Evolutionary conservation across 2,113 vertebrate species (phyloP).

Genomic region (Apistogramma diplotaenia): DNA sequence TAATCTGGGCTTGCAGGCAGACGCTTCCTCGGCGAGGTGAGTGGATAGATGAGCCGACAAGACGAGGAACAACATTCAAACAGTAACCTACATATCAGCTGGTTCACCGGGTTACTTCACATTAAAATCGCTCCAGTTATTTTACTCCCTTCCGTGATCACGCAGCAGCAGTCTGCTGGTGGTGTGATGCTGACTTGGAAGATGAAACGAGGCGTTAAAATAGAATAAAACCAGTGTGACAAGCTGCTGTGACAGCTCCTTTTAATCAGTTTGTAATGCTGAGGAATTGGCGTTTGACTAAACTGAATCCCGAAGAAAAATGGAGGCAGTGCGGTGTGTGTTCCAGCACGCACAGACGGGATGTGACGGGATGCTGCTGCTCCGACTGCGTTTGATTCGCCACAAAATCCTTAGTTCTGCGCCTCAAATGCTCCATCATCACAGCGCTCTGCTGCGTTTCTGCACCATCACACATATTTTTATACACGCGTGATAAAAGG

Average conservation of each 20-base stretch:
- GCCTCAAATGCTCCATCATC: background rate
- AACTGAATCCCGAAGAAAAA: background rate
- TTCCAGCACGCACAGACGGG: background rate
- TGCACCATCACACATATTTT: background rate
- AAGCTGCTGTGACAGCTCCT: constrained; percentile 8
- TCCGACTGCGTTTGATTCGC: background rate
- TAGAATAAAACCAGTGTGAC: constrained; percentile 14
- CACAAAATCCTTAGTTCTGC: background rate
- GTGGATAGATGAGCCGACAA: background rate
- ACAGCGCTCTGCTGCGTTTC: background rate
- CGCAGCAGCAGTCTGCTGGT: background rate
- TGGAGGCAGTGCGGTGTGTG: background rate
- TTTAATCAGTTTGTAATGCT: background rate
- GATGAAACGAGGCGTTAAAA: constrained; percentile 35
- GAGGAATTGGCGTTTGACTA: constrained; percentile 9
- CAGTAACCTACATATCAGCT: constrained; percentile 40
- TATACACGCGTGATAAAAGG: background rate
- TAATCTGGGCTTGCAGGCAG: constrained; percentile 46
- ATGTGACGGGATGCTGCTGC: constrained; percentile 6
- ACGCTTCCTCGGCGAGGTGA: constrained; percentile 2
- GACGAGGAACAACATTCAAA: background rate
- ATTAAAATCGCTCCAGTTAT: background rate
- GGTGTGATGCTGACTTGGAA: background rate
- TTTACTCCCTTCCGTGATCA: background rate
- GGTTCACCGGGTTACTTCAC: constrained; percentile 9